Percentiles rank a stretch among this genome's conserved stretches.
These are phyloP conservation scores for Meandrina meandrites DNA, from an alignment of 92 coral and sea anemone species.

Conservation along the genomic window DNA sequence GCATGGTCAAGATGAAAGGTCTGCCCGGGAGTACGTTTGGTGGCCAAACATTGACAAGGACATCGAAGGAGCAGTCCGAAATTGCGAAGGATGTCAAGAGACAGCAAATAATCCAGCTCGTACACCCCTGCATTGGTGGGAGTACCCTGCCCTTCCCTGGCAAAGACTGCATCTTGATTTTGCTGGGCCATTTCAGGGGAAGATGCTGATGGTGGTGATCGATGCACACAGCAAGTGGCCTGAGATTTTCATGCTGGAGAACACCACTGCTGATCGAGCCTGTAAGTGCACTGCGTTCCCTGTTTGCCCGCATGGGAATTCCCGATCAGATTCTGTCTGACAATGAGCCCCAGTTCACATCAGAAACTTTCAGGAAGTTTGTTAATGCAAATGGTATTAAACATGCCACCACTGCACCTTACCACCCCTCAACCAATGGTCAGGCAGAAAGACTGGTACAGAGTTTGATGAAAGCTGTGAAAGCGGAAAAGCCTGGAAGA, in stretches of 20 bases:
- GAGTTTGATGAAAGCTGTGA: background rate
- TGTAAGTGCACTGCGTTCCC: no score
- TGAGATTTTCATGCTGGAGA: no score
- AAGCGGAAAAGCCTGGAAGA: background rate
- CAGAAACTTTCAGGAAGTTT: no score
- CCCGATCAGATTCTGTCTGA: no score
- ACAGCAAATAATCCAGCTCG: background rate
- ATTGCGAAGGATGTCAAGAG: slow-evolving; percentile 48
- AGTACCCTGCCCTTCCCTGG: slow-evolving; percentile 5
- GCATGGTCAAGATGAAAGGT: slow-evolving; percentile 64
- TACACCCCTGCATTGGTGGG: slow-evolving; percentile 7
- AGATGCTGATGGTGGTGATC: slow-evolving; percentile 41
- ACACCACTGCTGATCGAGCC: no score
- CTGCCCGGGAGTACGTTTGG: slow-evolving; percentile 54
- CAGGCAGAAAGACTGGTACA: no score
- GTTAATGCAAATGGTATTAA: no score
- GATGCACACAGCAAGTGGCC: slow-evolving; percentile 63
- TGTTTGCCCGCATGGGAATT: no score
- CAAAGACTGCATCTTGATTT: slow-evolving; percentile 59
- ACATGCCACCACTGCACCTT: no score
- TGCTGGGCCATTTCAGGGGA: slow-evolving; percentile 49
- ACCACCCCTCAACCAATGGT: no score
- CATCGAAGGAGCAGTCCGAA: slow-evolving; percentile 47
- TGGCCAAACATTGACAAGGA: slow-evolving; percentile 67
- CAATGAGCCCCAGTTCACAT: no score